Conservation (phyloP, 2,888 invertebrate genomes). For the Macrosoma leucophasiata region DNA sequence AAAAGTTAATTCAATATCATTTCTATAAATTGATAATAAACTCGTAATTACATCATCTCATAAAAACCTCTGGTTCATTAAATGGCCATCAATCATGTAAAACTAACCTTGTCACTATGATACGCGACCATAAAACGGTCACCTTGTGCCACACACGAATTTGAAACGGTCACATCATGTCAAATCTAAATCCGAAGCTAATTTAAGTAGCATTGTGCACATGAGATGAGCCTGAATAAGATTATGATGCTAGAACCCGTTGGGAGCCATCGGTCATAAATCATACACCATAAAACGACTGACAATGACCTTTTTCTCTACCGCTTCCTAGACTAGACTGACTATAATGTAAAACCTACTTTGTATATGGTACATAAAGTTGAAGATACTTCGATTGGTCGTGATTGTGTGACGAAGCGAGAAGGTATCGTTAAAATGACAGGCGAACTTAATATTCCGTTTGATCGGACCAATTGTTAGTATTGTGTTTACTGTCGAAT, state of each 20-base stretch:
- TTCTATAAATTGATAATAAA: too few species aligned
- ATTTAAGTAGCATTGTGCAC: constrained; percentile 75
- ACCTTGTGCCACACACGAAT: too few species aligned
- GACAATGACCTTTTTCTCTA: constrained; percentile 67
- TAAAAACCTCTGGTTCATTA: too few species aligned
- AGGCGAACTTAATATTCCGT: constrained; percentile 74
- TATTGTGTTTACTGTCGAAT: constrained; percentile 67
- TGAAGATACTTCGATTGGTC: constrained; percentile 24
- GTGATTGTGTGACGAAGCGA: constrained; percentile 37
- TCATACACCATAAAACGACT: constrained; percentile 74
- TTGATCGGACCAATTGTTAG: constrained; percentile 74
- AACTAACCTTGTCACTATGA: too few species aligned
- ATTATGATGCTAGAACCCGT: constrained; percentile 71
- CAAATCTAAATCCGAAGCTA: constrained; percentile 61
- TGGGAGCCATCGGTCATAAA: constrained; percentile 75
- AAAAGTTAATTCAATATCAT: too few species aligned
- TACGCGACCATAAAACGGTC: too few species aligned
- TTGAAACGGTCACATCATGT: too few species aligned
- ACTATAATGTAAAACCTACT: constrained; percentile 29
- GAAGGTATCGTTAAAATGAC: constrained; percentile 69
- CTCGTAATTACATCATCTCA: too few species aligned
- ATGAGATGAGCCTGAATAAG: constrained; percentile 69
- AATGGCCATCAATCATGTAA: too few species aligned
- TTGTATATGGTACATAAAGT: constrained; percentile 22
- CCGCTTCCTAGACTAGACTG: constrained; percentile 50